A percentile compares a stretch with the other conserved stretches of the same genome.
These are phyloP conservation scores for Meloe dianella DNA, from an alignment of 2,888 invertebrate genomes.

Conservation along the genomic window DNA sequence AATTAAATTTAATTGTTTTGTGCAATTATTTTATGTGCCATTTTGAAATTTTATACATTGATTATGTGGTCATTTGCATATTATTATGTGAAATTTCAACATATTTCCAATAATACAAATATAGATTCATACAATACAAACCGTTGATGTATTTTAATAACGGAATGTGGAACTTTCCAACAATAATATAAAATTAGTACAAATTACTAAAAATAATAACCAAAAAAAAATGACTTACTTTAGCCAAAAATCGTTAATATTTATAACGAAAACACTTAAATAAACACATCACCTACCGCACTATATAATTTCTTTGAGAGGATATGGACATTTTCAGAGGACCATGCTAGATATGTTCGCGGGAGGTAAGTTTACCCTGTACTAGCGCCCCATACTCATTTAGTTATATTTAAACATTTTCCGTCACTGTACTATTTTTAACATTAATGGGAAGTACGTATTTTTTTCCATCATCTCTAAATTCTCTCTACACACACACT, in stretches of 20 bases:
- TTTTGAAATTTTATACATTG: not conserved
- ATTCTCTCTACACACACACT: not conserved
- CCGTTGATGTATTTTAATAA: not conserved
- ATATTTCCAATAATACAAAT: not conserved
- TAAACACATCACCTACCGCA: constrained; percentile 5
- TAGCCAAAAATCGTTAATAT: not conserved
- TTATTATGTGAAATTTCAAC: not conserved
- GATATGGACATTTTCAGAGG: not conserved
- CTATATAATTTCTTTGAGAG: not conserved
- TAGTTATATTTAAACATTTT: constrained; percentile 54
- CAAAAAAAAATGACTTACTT: not conserved
- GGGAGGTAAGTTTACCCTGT: constrained; percentile 40
- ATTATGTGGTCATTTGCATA: not conserved
- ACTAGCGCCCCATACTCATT: constrained; percentile 40
- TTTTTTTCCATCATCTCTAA: constrained; percentile 42
- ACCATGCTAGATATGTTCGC: constrained; percentile 32
- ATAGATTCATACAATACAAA: not conserved
- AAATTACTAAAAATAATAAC: not conserved
- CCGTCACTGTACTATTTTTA: constrained; percentile 54
- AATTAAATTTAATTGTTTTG: not conserved
- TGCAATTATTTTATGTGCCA: not conserved
- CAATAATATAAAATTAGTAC: not conserved
- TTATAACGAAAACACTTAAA: not conserved
- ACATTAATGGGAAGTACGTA: constrained; percentile 50
- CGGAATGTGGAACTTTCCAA: not conserved